Base-by-base conservation (phyloP, 2,797 vertebrate species). In the Telmatherina bonti region DNA sequence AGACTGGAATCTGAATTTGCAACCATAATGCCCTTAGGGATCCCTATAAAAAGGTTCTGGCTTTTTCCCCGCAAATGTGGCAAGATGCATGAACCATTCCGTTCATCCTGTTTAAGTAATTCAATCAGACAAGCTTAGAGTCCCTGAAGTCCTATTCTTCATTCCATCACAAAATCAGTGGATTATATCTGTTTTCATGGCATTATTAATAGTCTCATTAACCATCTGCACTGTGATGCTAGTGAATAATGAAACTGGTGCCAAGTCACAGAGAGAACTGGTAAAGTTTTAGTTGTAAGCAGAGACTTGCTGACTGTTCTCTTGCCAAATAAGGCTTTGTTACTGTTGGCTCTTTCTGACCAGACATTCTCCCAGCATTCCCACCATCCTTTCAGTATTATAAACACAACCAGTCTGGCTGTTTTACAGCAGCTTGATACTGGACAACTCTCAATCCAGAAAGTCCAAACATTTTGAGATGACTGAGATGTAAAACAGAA, bases 321-420 rank as follows among this genome's bases (percentile, higher is more conserved):
- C 26, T 81, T 62, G 68, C 88, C 89, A 85, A 79, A 89, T 87
- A 90, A 87, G 88, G 90, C 79, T 68, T 76, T 76, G 30, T 83
- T 74, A 43, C 62, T 18, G 29, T 63, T 51, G 16, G 26, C 18
- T 62, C 38, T 51, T 43, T 70, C 58, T 47, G 41, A 77, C 64
- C 77, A 49, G 62, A 64, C 75, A 70, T 35, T 54, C 59, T 55
- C 24, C 62, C 47, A 31, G 65, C n/a, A 30, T 54, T 41, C 68
- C 63, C 70, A 66, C 76, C 31, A 45, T 27, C 70, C 64, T 30
- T 47, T 49, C 61, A 10, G 6, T 56, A 29, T 43, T 81, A 64
- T 88, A 89, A 89, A 90, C 82, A 85, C 61, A 51, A 43, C 33
- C 49, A 22, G 75, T 30, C n/a, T 31, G 74, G 41, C 13, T 64